Evolutionary conservation across 2,888 invertebrate species (phyloP), one percentile per base, ranked within the genome.

Genomic region (Parnassius mnemosyne): DNA sequence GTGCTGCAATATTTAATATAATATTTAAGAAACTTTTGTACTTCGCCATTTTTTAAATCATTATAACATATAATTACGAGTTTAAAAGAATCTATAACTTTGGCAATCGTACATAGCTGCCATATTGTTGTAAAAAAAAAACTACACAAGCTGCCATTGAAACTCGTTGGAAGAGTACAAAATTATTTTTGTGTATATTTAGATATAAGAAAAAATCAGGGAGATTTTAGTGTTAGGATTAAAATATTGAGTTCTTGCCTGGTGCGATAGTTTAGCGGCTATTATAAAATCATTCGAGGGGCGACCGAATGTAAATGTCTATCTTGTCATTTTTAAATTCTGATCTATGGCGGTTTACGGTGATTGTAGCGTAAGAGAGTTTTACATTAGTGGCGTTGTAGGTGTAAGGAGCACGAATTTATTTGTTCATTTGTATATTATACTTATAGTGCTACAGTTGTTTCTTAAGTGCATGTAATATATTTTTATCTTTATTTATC

Each of bases 151-250:
- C 85, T 88, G 89, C 90, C 88, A 89, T 89, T 86, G 76, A 46
- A 49, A 86, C 88, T 90, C 89, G 86, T 85, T 84, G 78, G 75
- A 81, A 89, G 90, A 91, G 91, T 91, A 90, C 91, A 91, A 91
- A 89, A 90, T 89, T 90, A 89, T 90, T 89, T 86, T 91, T 89
- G 87, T 89, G 88, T 88, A 91, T 89, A 90, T 80, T 85, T 87
- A 88, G 87, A 77, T 78, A 66, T 90, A 90, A 91, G 90, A 84
- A 85, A 85, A 89, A 90, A 90, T 90, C 90, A 90, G 90, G 91
- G 89, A 89, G 89, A 82, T 80, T 85, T 74, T 89, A 87, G 85
- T 74, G 71, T 83, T 85, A 88, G 86, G 75, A 81, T 81, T 79
- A 84, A 82, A 79, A 82, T 80, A 56, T 79, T 71, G 71, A 78